Percentiles rank a stretch among this genome's conserved stretches.
Evolutionary conservation across 2,888 invertebrate species (phyloP).

Genomic region (Poecilus cupreus): DNA sequence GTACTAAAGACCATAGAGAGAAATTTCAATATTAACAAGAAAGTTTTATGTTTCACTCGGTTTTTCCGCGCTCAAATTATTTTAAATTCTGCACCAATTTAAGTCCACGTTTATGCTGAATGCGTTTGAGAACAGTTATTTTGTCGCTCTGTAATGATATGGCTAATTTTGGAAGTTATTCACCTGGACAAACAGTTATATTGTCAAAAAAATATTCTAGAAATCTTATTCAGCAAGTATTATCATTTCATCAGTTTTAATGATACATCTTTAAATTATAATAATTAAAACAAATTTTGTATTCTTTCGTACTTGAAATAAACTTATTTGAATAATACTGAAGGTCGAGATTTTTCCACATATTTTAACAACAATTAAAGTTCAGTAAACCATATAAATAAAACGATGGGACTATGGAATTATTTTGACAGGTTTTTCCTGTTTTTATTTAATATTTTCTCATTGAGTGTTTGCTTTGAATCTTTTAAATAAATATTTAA

Average conservation of each 20-base stretch:
- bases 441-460: not conserved
- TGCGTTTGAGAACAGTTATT: not conserved
- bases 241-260: not conserved
- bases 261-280: not conserved
- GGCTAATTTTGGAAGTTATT: not conserved
- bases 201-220: not conserved
- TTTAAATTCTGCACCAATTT: not conserved
- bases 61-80: not conserved
- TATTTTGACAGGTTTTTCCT: not conserved
- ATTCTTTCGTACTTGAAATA: conserved; percentile 16
- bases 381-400: not conserved
- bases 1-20: too few relatives aligned
- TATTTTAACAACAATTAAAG: conserved; percentile 1
- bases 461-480: not conserved
- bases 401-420: not conserved
- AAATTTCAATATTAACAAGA: not conserved
- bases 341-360: not conserved
- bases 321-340: not conserved
- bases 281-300: not conserved
- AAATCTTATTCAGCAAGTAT: not conserved
- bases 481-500: conserved; percentile 3
- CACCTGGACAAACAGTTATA: conserved; percentile 15
- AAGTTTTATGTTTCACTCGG: not conserved
- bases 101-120: too few relatives aligned
- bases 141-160: not conserved